Evolutionary conservation across 1,140 invertebrate genomes (phyloP).

Genomic region (Drosophila cardini): DNA sequence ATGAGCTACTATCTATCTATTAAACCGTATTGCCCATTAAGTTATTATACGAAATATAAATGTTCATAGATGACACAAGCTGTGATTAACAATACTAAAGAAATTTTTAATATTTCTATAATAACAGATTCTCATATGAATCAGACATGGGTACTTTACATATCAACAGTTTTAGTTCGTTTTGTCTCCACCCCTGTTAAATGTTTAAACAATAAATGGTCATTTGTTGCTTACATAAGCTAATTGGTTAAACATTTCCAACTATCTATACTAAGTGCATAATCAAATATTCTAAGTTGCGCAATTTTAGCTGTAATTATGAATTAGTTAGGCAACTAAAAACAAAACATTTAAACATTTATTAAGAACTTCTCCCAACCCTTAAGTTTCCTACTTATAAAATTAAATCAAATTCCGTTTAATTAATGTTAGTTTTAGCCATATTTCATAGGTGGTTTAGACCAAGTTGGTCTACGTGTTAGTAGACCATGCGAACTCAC

Average conservation of each 20-base stretch:
- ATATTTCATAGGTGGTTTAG: slow-evolving; percentile 16
- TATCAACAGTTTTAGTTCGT: not conserved
- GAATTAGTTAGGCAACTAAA: not conserved
- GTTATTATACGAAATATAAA: slow-evolving; percentile 9
- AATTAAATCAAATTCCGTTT: too few relatives aligned
- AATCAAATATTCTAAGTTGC: slow-evolving; percentile 7
- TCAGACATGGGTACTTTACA: slow-evolving; percentile 3
- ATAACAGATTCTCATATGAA: slow-evolving; percentile 10
- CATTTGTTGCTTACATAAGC: slow-evolving; percentile 32
- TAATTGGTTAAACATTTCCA: slow-evolving; percentile 40
- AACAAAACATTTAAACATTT: not conserved
- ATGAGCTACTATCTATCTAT: slow-evolving; percentile 24
- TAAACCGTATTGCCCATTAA: slow-evolving; percentile 13
- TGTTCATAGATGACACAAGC: slow-evolving; percentile 7
- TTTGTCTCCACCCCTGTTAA: not conserved
- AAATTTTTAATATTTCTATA: slow-evolving; percentile 8
- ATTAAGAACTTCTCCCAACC: too few relatives aligned
- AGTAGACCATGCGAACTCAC: slow-evolving; percentile 25
- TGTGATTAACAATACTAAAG: slow-evolving; percentile 20
- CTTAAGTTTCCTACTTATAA: too few relatives aligned
- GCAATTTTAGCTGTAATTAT: slow-evolving; percentile 4
- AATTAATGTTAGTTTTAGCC: too few relatives aligned
- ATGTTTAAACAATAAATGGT: slow-evolving; percentile 6
- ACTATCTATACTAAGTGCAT: not conserved
- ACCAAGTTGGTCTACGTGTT: slow-evolving; percentile 6